Evolutionary conservation across 2,888 invertebrate species (phyloP), one percentile per base, ranked within the genome.

Genomic region (Lasioglossum figueresi): DNA sequence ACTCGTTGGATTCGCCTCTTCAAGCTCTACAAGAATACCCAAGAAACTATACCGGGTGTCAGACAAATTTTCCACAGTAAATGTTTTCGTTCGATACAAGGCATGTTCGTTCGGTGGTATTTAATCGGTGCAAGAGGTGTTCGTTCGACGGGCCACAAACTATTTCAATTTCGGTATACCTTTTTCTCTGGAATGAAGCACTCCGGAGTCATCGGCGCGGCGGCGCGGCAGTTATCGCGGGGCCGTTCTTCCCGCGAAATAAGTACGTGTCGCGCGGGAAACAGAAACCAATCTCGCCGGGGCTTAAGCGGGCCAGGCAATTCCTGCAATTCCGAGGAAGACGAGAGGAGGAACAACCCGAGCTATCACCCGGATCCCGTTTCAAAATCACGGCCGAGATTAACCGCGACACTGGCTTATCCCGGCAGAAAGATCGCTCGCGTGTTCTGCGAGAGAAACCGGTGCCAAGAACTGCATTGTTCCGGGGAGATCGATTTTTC

Each of bases 231-330:
- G 90, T 87, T 90, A 88, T 87, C 90, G 88, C 84, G 84, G 66
- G 66, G 63, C 66, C 79, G 74, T 87, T 83, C 83, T 82, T 79
- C 84, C 88, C 76, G 70, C 79, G 89, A 91, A 91, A 90, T 88
- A 93, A 90, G 89, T 90, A 89, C 89, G 86, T 88, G 91, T 92
- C 91, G 90, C 88, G 86, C 81, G 86, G 88, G 90, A 92, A 93
- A 91, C 91, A 91, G 92, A 88, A 91, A 92, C 92, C 93, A 93
- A 93, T 93, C 91, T 93, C 91, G 87, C 75, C 76, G 79, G 56
- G 89, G 93, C 92, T 93, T 91, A 92, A 90, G 87, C 85, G 90
- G 79, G 85, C 87, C 86, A 73, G 88, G 88, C 88, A 90, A 88
- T 91, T 88, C 79, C 89, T 78, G 86, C 86, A 84, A 88, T 88